Conservation (phyloP, 2,888 invertebrate genomes). For the Ectobius pallidus region DNA sequence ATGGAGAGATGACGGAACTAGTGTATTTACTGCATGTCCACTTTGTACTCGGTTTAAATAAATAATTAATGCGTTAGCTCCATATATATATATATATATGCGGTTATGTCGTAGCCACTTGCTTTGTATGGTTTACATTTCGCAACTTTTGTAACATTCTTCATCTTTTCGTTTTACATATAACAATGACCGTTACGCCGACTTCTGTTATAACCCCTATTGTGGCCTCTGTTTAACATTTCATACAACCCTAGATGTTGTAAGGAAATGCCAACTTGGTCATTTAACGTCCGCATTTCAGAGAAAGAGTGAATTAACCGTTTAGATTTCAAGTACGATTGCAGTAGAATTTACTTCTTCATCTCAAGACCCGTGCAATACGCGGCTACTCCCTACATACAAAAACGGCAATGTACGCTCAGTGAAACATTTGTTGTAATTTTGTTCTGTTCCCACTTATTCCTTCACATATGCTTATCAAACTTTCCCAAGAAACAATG, state of each 20-base stretch:
- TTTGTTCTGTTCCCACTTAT: no score
- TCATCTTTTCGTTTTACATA: constrained; percentile 14
- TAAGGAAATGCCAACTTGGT: not conserved
- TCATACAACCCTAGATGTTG: not conserved
- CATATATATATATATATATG: no score
- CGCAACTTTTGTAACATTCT: constrained; percentile 28
- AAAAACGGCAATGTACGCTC: no score
- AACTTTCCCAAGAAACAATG: no score
- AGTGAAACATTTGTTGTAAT: no score
- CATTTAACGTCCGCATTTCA: not conserved
- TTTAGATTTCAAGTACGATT: no score
- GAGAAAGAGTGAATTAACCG: not conserved
- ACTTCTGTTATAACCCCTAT: constrained; percentile 9
- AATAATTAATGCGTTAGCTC: constrained; percentile 11
- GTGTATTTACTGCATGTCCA: constrained; percentile 15
- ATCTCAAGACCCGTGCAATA: not conserved
- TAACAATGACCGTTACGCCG: constrained; percentile 19
- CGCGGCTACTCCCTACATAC: no score
- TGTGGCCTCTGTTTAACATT: constrained; percentile 17
- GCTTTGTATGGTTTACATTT: constrained; percentile 21
- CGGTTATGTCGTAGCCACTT: no score
- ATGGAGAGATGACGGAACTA: not conserved
- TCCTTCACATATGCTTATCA: no score
- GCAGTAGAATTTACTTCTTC: no score
- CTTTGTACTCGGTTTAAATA: constrained; percentile 21